These are phyloP conservation scores for Drosophila longiperda DNA, from an alignment of 2,888 invertebrate genomes.

Conservation along the genomic window DNA sequence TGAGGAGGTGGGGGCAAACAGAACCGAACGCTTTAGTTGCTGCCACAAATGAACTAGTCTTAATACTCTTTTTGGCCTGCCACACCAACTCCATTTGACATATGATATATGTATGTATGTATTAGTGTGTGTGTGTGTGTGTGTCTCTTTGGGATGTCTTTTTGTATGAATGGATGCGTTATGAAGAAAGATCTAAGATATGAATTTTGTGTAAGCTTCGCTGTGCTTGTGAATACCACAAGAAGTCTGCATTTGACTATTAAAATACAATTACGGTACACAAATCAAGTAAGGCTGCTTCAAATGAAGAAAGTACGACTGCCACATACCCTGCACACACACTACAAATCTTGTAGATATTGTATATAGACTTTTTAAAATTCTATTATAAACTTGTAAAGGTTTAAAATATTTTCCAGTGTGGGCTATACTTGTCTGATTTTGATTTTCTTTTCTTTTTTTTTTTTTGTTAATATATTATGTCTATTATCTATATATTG, in stretches of 20 bases:
- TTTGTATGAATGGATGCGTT: slow-evolving; percentile 29
- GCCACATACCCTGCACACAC: neutral
- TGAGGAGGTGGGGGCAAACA: slow-evolving; percentile 21
- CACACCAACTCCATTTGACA: slow-evolving; percentile 51
- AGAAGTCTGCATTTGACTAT: slow-evolving; percentile 18
- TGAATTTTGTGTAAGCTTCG: slow-evolving; percentile 31
- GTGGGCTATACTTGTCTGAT: too few species aligned
- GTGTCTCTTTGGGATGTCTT: slow-evolving; percentile 5
- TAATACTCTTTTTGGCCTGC: slow-evolving; percentile 46
- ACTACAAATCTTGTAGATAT: too few species aligned
- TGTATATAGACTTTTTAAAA: too few species aligned
- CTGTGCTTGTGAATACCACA: slow-evolving; percentile 20
- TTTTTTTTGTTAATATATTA: too few species aligned
- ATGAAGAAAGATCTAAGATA: slow-evolving; percentile 60
- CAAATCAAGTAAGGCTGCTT: neutral
- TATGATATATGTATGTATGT: slow-evolving; percentile 23
- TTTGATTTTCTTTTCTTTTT: too few species aligned
- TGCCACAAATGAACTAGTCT: slow-evolving; percentile 47
- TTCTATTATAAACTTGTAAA: too few species aligned
- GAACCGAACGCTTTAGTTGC: slow-evolving; percentile 36
- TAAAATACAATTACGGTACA: slow-evolving; percentile 31
- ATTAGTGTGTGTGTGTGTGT: neutral
- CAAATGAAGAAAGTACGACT: neutral
- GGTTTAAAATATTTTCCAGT: too few species aligned
- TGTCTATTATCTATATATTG: too few species aligned